Evolutionary conservation across 2,113 vertebrate species (phyloP), one percentile per base, ranked within the genome.

Genomic region (Ammodytes marinus): DNA sequence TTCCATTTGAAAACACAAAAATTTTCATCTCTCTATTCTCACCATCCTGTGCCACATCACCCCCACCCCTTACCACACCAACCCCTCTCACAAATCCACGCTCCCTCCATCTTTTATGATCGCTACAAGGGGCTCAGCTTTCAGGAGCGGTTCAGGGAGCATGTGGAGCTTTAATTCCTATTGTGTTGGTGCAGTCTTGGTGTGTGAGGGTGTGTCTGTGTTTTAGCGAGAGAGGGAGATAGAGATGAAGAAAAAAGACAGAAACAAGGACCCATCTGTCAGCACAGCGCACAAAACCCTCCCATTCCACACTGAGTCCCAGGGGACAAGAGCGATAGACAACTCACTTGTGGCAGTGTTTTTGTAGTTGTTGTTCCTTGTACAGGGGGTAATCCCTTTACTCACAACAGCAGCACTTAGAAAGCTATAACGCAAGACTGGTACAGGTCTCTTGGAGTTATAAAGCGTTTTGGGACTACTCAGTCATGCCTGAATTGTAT

Each of bases 231-330:
- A 86, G 89, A 90, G 80, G 87, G 92, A 94, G 89, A 93, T 89
- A 90, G 87, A 94, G 90, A 93, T 90, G 78, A 90, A 91, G 93
- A 92, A 93, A 93, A 94, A 93, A 93, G 94, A 92, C 94, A 94
- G 92, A 81, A 94, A 95, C 94, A 95, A 95, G 95, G 94, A 94
- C 95, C 95, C 95, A 96, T 96, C 95, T 96, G 95, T 95, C 95
- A 95, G 93, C 90, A 86, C 89, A 89, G 87, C 68, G 69, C 86
- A 89, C 61, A 15, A 87, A 91, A 93, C 94, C 89, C 94, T 95
- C 94, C 94, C 91, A 92, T 92, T 94, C 93, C 92, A 91, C 89
- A 89, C 79, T 2, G 88, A 82, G 92, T 93, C 94, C 92, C 95
- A 10, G 60, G 95, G 91, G 95, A 93, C 82, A 55, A n/a, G 72